These are phyloP conservation scores for Ptychadena robeensis DNA, from an alignment of 2,797 vertebrate species.

Conservation along the genomic window DNA sequence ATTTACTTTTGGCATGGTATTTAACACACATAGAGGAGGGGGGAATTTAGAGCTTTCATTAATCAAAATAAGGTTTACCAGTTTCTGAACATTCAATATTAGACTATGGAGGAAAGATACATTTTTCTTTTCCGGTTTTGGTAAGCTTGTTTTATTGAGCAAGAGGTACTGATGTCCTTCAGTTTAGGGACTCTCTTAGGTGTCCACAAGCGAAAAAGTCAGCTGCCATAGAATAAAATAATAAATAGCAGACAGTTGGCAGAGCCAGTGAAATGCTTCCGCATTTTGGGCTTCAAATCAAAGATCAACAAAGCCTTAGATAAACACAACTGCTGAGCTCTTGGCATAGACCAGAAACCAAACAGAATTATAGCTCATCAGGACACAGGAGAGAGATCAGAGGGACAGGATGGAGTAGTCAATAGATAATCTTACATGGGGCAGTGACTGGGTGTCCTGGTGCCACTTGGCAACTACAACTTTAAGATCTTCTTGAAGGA, in stretches of 20 bases:
- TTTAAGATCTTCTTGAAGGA: constrained; percentile 44
- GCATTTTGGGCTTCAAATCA: constrained; percentile 58
- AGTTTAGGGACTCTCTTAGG: constrained; percentile 16
- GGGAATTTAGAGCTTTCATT: too few relatives aligned
- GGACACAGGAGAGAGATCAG: constrained; percentile 55
- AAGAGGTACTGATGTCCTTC: constrained; percentile 11
- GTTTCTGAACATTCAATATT: too few relatives aligned
- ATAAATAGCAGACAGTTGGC: constrained; percentile 58
- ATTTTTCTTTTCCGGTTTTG: too few relatives aligned
- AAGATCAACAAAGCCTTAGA: constrained; percentile 61
- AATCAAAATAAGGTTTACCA: too few relatives aligned
- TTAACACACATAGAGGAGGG: too few relatives aligned
- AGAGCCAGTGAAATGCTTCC: constrained; percentile 48
- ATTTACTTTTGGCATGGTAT: too few relatives aligned
- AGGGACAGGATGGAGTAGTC: constrained; percentile 57
- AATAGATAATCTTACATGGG: constrained; percentile 56
- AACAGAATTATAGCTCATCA: constrained; percentile 61
- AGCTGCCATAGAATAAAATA: constrained; percentile 46
- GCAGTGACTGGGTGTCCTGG: constrained; percentile 33
- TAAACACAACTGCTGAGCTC: constrained; percentile 59
- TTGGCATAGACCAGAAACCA: constrained; percentile 54
- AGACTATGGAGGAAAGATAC: too few relatives aligned
- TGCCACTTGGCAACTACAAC: constrained; percentile 10
- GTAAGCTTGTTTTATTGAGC: constrained; percentile 4
- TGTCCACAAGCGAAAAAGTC: constrained; percentile 25